Conservation (phyloP, 2,888 invertebrate genomes). For the Ochropacha duplaris region DNA sequence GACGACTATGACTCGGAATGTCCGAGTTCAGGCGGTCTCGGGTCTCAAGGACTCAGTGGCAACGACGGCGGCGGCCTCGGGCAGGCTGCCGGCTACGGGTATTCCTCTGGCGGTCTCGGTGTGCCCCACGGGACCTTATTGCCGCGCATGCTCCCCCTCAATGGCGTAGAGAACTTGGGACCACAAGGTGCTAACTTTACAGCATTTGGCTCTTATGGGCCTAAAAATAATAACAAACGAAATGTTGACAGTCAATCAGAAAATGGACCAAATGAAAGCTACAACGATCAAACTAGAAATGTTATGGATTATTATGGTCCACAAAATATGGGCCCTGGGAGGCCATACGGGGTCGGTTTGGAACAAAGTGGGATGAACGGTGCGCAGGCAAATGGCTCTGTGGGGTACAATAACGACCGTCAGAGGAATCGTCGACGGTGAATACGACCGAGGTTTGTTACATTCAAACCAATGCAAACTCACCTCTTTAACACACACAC, state of each 20-base stretch:
- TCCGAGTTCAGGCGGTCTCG: constrained; percentile 52
- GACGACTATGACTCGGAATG: constrained; percentile 53
- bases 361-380: constrained; percentile 51
- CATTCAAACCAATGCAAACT: constrained; percentile 76
- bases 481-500: constrained; percentile 56
- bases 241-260: constrained; percentile 32
- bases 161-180: constrained; percentile 50
- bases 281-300: constrained; percentile 42
- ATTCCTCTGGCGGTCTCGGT: constrained; percentile 70
- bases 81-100: constrained; percentile 45
- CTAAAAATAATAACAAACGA: constrained; percentile 43
- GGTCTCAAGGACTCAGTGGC: constrained; percentile 48
- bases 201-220: constrained; percentile 72
- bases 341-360: constrained; percentile 54
- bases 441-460: constrained; percentile 78
- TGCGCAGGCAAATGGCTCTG: constrained; percentile 73
- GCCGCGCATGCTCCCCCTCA: constrained; percentile 75
- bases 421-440: constrained; percentile 80
- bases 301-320: constrained; percentile 56
- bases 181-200: constrained; percentile 74
- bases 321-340: constrained; percentile 65
- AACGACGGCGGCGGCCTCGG: constrained; percentile 54
- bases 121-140: constrained; percentile 74
- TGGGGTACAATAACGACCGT: constrained; percentile 80
- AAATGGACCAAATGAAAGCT: constrained; percentile 42